Conservation (phyloP, 2,888 invertebrate genomes). For the Xiphydria camelus region DNA sequence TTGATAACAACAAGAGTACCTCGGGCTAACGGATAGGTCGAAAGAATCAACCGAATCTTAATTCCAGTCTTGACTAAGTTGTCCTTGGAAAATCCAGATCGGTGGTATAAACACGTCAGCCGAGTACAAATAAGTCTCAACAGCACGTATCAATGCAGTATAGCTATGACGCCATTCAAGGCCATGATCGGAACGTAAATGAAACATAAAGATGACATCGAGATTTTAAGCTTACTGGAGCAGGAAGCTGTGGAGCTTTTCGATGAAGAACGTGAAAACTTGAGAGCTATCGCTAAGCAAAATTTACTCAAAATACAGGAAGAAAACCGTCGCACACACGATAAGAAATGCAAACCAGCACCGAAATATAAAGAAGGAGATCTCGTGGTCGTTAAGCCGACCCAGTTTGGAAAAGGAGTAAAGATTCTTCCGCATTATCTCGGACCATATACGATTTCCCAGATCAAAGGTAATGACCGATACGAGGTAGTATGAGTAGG, state of each 20-base stretch:
- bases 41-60: too few species aligned
- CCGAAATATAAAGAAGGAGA: conserved; percentile 16
- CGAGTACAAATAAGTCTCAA: too few species aligned
- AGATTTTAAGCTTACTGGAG: too few species aligned
- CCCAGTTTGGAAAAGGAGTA: conserved; percentile 8
- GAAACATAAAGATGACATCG: conserved; percentile 11
- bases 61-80: too few species aligned
- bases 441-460: conserved; percentile 8
- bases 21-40: too few species aligned
- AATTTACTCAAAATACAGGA: conserved; percentile 19
- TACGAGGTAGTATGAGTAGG: too few species aligned
- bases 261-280: conserved; percentile 5
- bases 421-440: conserved; percentile 7
- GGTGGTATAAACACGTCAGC: too few species aligned
- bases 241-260: conserved; percentile 12
- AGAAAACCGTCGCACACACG: conserved; percentile 27
- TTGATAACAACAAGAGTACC: too few species aligned
- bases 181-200: conserved; percentile 13
- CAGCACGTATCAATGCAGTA: too few species aligned
- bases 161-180: conserved; percentile 22
- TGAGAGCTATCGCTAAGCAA: conserved; percentile 7
- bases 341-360: conserved; percentile 19
- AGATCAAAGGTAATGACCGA: conserved; percentile 6
- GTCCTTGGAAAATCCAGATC: too few species aligned
- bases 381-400: conserved; percentile 9